These are phyloP conservation scores for Zonotrichia albicollis DNA, from an alignment of 2,797 vertebrate species.

Conservation along the genomic window DNA sequence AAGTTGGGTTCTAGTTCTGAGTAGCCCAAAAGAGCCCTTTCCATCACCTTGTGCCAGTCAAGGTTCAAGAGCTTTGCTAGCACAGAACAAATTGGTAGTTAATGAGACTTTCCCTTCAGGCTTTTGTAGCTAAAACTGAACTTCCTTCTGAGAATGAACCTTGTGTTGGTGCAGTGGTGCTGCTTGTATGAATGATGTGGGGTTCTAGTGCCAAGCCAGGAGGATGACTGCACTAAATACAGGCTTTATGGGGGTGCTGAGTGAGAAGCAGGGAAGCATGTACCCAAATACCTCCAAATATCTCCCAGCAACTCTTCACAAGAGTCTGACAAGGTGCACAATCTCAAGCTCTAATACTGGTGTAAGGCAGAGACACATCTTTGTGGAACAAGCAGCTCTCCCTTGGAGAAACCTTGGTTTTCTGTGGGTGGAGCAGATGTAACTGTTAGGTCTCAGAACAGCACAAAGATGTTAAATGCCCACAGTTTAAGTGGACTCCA, in stretches of 20 bases:
- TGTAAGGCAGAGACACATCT: not conserved
- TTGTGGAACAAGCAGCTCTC: not conserved
- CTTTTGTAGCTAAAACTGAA: not conserved
- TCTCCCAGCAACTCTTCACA: not conserved
- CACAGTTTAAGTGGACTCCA: fast-evolving
- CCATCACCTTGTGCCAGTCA: not conserved
- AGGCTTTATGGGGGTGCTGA: not conserved
- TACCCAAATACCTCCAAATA: not conserved
- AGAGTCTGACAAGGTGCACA: too few relatives aligned
- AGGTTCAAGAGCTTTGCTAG: not conserved
- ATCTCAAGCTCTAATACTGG: not conserved
- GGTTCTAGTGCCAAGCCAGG: not conserved
- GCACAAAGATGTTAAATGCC: not conserved
- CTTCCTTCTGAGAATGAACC: not conserved
- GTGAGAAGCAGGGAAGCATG: not conserved
- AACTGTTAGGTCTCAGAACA: not conserved
- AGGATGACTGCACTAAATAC: not conserved
- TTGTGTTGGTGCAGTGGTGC: not conserved
- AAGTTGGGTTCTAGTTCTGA: not conserved
- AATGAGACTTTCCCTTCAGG: not conserved
- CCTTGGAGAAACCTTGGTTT: not conserved
- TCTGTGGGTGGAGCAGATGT: not conserved
- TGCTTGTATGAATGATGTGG: not conserved
- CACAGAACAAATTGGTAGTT: not conserved
- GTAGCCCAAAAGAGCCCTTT: not conserved